Evolutionary conservation across 2,113 vertebrate genomes (phyloP).

Genomic region (Rhipidura dahli): DNA sequence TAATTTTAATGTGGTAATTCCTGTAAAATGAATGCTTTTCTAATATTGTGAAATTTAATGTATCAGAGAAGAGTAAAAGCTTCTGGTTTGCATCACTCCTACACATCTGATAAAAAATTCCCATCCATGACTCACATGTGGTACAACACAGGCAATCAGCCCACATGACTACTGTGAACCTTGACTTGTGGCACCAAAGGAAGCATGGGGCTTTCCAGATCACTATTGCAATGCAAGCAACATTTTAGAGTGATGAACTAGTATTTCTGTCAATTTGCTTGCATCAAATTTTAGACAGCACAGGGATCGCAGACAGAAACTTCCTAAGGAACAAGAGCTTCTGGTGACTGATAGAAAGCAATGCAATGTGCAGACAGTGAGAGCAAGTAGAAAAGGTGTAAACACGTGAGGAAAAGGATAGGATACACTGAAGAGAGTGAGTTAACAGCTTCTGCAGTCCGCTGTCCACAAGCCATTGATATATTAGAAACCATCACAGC

Average conservation of each 20-base stretch:
- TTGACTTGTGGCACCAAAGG: not conserved
- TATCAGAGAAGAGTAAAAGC: not conserved
- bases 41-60: not conserved
- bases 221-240: not conserved
- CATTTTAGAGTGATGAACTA: not conserved
- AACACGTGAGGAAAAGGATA: not conserved
- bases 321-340: not conserved
- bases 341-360: not conserved
- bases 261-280: not conserved
- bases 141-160: not conserved
- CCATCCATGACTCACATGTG: not conserved
- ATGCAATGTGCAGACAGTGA: accelerated
- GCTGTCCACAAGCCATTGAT: not conserved
- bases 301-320: not conserved
- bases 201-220: slow-evolving; percentile 32
- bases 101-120: not conserved
- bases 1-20: not conserved
- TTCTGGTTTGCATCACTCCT: not conserved
- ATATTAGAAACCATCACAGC: not conserved
- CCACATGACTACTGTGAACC: not conserved
- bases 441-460: not conserved
- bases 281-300: not conserved
- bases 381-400: not conserved
- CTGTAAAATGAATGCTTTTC: not conserved
- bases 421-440: not conserved